Evolutionary conservation across 2,888 invertebrate species (phyloP).

Genomic region (Camptogramma bilineatum): DNA sequence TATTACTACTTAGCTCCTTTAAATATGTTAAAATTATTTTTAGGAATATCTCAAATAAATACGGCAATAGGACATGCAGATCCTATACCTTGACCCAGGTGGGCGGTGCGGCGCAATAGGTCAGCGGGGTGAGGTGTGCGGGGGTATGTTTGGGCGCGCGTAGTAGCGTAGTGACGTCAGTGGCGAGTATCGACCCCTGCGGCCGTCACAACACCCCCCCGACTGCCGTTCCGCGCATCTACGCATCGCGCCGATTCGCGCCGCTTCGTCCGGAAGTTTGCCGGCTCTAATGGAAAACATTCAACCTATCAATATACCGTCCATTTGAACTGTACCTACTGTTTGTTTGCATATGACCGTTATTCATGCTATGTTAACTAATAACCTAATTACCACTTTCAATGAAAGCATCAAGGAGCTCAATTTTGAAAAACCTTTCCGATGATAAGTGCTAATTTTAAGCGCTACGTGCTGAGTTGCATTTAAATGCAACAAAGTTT

Average conservation of each 20-base stretch:
- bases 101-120: conserved; percentile 79
- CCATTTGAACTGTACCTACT: conserved; percentile 27
- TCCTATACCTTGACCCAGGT: conserved; percentile 82
- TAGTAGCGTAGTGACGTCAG: conserved; percentile 85
- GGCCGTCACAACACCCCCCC: conserved; percentile 80
- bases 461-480: neutral
- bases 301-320: conserved; percentile 47
- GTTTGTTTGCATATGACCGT: neutral
- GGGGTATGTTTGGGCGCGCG: conserved; percentile 81
- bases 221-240: conserved; percentile 61
- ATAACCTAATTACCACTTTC: neutral
- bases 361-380: neutral
- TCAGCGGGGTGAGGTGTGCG: conserved; percentile 66
- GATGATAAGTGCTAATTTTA: neutral
- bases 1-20: no score
- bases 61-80: conserved; percentile 55
- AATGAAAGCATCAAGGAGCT: neutral
- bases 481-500: neutral
- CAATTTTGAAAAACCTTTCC: neutral
- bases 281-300: conserved; percentile 71
- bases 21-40: no score
- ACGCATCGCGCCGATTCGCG: conserved; percentile 76
- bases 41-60: conserved; percentile 14
- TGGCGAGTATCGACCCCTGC: conserved; percentile 74
- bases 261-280: conserved; percentile 67